Conservation (phyloP, 2,113 vertebrate species). For the Etheostoma spectabile region DNA sequence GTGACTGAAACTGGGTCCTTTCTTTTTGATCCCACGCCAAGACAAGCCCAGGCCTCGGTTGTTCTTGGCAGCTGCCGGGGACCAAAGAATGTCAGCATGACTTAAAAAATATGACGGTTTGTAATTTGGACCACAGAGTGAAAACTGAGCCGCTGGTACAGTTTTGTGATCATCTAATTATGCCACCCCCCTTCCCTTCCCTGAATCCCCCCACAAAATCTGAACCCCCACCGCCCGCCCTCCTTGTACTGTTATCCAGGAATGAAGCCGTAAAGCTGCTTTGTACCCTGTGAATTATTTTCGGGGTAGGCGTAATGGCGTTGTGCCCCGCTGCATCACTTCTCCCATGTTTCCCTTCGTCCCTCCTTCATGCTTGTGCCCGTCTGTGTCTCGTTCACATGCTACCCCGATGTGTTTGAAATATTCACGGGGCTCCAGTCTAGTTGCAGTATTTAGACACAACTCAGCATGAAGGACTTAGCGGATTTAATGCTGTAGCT, state of each 20-base stretch:
- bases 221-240: constrained; percentile 38
- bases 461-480: background rate
- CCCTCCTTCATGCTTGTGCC: constrained; percentile 66
- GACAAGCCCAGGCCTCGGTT: constrained; percentile 91
- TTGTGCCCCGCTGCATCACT: constrained; percentile 73
- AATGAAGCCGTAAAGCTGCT: constrained; percentile 74
- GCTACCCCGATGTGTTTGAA: constrained; percentile 58
- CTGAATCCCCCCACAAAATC: constrained; percentile 67
- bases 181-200: constrained; percentile 62
- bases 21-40: constrained; percentile 94
- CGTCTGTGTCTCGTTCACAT: constrained; percentile 51
- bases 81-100: constrained; percentile 97
- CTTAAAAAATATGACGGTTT: constrained; percentile 94
- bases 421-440: constrained; percentile 38
- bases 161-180: constrained; percentile 90
- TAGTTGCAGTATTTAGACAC: constrained; percentile 20
- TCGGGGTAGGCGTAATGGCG: constrained; percentile 78
- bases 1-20: constrained; percentile 89
- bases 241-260: constrained; percentile 84
- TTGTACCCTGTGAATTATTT: constrained; percentile 81
- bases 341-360: constrained; percentile 70
- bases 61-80: constrained; percentile 92
- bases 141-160: constrained; percentile 90
- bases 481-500: background rate
- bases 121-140: constrained; percentile 91